Base-by-base conservation (phyloP, 1,140 invertebrate genomes). In the Asbolus verrucosus region DNA sequence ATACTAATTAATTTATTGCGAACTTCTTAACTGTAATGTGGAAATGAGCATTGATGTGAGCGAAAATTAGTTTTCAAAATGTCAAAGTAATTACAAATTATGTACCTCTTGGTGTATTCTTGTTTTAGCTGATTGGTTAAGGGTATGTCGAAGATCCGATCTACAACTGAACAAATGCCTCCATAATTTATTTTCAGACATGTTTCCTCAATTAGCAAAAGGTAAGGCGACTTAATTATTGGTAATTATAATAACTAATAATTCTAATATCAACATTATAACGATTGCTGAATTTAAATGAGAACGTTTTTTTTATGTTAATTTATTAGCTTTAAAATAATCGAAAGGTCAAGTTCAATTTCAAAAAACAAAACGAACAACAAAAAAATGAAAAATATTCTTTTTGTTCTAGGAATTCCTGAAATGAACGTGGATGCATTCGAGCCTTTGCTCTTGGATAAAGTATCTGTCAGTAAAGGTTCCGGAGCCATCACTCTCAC, bases 151-250 rank as follows among this genome's bases (percentile, higher is more conserved):
- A 36, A 74, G 76, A 66, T 78, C 74, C 16, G 81, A 82, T 69
- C 80, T 81, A 11, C 71, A 81, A 13, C 21, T 83, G 39, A 79
- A 81, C 65, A 63, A 72, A 43, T 83, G 82, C 68, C 54, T 83
- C 0, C 72, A 75, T 27, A 76, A 79, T 13, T 71, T 81, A 16
- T 82, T 84, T 73, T 70, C 77, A n/a, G 67, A 78, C 6, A 82
- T 84, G 79, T 84, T 84, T 75, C 82, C 83, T 13, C 73, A 80
- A 61, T 75, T 84, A 61, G 82, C 82, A 3, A 77, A 74, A 73
- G 83, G 83, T 84, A 78, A 77, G 70, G n/a, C n/a, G n/a, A n/a
- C n/a, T n/a, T n/a, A n/a, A n/a, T n/a, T n/a, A n/a, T n/a, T n/a
- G n/a, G n/a, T n/a, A n/a, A n/a, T n/a, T n/a, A n/a, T n/a, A n/a